phyloP scores from a whole-genome alignment of 37 sponge, comb jelly and placozoan genomes.

The Geodia barretti region DNA sequence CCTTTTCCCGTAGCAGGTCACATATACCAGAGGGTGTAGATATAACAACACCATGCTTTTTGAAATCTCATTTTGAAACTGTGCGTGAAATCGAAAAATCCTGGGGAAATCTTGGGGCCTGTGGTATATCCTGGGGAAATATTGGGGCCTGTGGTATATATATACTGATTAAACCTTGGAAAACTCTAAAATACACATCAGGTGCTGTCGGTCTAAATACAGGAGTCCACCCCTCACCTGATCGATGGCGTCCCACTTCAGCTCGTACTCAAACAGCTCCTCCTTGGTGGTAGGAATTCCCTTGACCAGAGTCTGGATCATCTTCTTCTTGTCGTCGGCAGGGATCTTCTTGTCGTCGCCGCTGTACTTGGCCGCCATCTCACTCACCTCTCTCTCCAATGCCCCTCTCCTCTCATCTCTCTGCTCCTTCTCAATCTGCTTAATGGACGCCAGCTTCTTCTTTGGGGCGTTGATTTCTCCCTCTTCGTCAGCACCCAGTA shows the following conservation, averaged over 20 bases:
- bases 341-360: conserved; percentile 31
- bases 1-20: no score
- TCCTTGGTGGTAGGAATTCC: conserved; percentile 93
- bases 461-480: conserved; percentile 56
- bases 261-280: conserved; percentile 87
- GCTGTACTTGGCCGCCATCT: not conserved
- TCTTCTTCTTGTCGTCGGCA: conserved; percentile 87
- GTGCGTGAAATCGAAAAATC: not conserved
- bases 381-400: not conserved
- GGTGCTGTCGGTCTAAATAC: not conserved
- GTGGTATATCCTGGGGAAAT: not conserved
- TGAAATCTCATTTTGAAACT: not conserved
- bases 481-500: conserved; percentile 65
- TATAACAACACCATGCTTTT: no score
- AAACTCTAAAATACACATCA: no score
- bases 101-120: not conserved
- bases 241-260: conserved; percentile 93
- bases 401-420: not conserved
- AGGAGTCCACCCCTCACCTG: conserved; percentile 49
- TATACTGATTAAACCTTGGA: no score
- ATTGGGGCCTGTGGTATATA: no score
- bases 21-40: no score
- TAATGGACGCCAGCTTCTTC: conserved; percentile 68
- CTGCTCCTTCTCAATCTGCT: conserved; percentile 71
- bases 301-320: conserved; percentile 85